phyloP scores from a whole-genome alignment of 2,113 vertebrate genomes.

The Silurus meridionalis region DNA sequence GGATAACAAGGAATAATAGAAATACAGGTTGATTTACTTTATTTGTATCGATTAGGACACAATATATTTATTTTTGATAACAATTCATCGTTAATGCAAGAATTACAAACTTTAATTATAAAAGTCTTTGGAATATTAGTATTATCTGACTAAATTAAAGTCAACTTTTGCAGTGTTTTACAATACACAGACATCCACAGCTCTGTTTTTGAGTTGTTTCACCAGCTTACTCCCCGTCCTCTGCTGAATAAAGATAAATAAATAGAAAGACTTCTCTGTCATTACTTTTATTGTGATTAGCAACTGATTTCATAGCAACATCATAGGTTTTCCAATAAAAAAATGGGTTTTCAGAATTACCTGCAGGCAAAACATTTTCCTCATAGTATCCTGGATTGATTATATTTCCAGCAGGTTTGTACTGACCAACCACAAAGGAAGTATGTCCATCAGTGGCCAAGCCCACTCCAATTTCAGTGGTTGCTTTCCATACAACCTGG shows the following conservation, averaged over 20 bases:
- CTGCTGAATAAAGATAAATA: not conserved
- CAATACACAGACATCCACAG: not conserved
- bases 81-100: not conserved
- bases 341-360: not conserved
- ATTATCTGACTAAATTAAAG: not conserved
- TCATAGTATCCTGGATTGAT: slow-evolving; percentile 46
- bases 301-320: not conserved
- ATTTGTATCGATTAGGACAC: not conserved
- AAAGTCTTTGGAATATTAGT: not conserved
- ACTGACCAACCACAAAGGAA: slow-evolving; percentile 54
- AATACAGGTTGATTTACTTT: not conserved
- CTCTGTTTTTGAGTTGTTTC: not conserved
- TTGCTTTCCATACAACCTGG: slow-evolving; percentile 61
- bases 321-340: not conserved
- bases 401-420: slow-evolving; percentile 52
- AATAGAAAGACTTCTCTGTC: not conserved
- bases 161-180: not conserved
- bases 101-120: not conserved
- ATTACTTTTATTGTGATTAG: not conserved
- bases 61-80: not conserved
- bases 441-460: slow-evolving; percentile 53
- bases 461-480: slow-evolving; percentile 54
- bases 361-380: slow-evolving; percentile 53
- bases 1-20: not conserved
- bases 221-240: not conserved